Conservation (phyloP, 2,113 vertebrate genomes). For the Notothenia coriiceps region DNA sequence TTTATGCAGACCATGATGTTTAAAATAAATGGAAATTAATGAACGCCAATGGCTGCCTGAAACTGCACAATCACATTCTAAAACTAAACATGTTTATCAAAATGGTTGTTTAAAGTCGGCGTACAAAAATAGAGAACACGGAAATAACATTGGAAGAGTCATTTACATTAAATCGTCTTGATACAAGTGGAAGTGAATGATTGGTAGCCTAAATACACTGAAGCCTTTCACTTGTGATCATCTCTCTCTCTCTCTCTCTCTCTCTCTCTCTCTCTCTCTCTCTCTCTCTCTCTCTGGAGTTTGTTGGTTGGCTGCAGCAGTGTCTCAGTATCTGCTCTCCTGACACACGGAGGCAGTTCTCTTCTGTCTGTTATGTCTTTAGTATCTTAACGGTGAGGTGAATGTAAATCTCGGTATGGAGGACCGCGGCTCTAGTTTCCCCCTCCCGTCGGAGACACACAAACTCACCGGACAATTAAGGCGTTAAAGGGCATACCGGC, state of each 20-base stretch:
- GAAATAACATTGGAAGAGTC: not conserved
- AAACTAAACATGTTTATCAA: not conserved
- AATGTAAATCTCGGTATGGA: conserved; percentile 70
- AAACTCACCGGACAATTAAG: conserved; percentile 65
- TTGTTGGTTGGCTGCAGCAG: conserved; percentile 60
- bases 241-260: conserved; percentile 1
- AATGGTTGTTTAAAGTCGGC: not conserved
- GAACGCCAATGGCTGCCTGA: not conserved
- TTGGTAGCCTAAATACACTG: conserved; percentile 23
- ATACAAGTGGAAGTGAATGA: not conserved
- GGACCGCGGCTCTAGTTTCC: conserved; percentile 54
- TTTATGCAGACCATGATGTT: not conserved
- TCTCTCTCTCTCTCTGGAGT: conserved; percentile 46
- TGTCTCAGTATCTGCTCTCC: conserved; percentile 48
- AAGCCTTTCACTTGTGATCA: conserved; percentile 32
- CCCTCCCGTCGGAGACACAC: conserved; percentile 51
- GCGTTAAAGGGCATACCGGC: conserved; percentile 30
- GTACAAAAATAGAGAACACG: not conserved
- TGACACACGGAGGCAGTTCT: conserved; percentile 42
- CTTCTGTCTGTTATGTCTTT: conserved; percentile 8
- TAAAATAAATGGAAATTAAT: not conserved
- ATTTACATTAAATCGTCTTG: not conserved
- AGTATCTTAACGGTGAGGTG: conserved; percentile 43
- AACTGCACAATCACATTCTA: not conserved
- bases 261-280: conserved; percentile 1